Evolutionary conservation across 2,113 vertebrate species (phyloP), one percentile per base, ranked within the genome.

Genomic region (Proterorhinus semilunaris): DNA sequence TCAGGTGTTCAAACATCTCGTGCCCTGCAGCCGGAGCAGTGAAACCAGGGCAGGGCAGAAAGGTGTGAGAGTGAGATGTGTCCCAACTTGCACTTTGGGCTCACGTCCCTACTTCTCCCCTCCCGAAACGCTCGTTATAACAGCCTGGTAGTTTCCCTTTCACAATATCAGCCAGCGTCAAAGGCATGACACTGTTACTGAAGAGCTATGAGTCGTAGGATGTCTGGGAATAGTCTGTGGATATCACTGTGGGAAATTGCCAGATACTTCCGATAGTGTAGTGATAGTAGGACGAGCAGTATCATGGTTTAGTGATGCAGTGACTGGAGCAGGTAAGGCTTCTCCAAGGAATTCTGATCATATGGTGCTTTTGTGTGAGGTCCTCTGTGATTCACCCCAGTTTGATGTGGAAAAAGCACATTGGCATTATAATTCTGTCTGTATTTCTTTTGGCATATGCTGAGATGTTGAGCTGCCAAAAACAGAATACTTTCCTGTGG

Each of bases 21-120:
- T 77, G 75, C 73, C 83, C 80, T 79, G 68, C 51, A 85, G 83
- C 66, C 69, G 63, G 70, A 81, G 54, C 62, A 72, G 76, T 75
- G 76, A 87, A 86, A 75, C 65, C 71, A 83, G 82, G 86, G 86
- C 81, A 81, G 86, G 82, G 85, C 84, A 84, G 67, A 84, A 82
- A 90, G 86, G 85, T 90, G 89, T 91, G 87, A 84, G 64, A 21
- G 83, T 44, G 62, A 58, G 88, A 91, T 92, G 82, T 94, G 93
- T 84, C 86, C 78, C 71, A 85, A 93, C 92, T 82, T 93, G 93
- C 86, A 87, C 11, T 85, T 67, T 82, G 83, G 75, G 74, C 90
- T 91, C 81, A 85, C 51, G 79, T 66, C 68, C 86, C 79, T 80
- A 71, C 69, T 85, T 89, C 81, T 86, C 86, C 27, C 27, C 84